These are phyloP conservation scores for Tetrax tetrax DNA, from an alignment of 2,113 vertebrate species.

Conservation along the genomic window DNA sequence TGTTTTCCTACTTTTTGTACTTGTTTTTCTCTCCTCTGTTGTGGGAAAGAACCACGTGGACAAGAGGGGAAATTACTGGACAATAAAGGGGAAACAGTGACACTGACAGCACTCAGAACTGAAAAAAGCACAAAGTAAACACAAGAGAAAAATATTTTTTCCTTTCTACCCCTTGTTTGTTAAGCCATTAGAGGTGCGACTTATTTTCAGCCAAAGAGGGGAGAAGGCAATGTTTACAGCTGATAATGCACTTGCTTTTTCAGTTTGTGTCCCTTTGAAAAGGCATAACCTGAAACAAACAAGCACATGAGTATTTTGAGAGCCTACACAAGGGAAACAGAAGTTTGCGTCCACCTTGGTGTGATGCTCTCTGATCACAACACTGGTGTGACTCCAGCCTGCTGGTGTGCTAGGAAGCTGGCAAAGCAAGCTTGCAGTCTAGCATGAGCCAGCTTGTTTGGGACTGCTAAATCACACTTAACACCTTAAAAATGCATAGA, in stretches of 20 bases:
- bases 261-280: background rate
- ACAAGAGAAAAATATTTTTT: slow-evolving; percentile 42
- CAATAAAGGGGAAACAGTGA: slow-evolving; percentile 66
- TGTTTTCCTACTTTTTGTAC: slow-evolving; percentile 51
- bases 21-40: slow-evolving; percentile 58
- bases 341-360: background rate
- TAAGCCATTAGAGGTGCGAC: background rate
- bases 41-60: slow-evolving; percentile 52
- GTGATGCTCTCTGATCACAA: background rate
- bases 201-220: background rate
- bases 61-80: slow-evolving; percentile 58
- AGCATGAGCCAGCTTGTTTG: background rate
- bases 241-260: background rate
- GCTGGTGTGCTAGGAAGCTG: background rate
- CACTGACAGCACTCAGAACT: slow-evolving; percentile 46
- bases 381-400: background rate
- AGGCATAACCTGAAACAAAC: background rate
- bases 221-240: slow-evolving; percentile 5
- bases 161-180: slow-evolving; percentile 36
- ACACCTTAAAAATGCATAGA: background rate
- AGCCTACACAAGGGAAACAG: background rate
- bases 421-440: background rate
- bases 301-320: background rate
- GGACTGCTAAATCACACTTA: background rate
- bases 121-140: slow-evolving; percentile 58